These are phyloP conservation scores for Hyalella azteca DNA, from an alignment of 2,888 invertebrate species.

Conservation along the genomic window DNA sequence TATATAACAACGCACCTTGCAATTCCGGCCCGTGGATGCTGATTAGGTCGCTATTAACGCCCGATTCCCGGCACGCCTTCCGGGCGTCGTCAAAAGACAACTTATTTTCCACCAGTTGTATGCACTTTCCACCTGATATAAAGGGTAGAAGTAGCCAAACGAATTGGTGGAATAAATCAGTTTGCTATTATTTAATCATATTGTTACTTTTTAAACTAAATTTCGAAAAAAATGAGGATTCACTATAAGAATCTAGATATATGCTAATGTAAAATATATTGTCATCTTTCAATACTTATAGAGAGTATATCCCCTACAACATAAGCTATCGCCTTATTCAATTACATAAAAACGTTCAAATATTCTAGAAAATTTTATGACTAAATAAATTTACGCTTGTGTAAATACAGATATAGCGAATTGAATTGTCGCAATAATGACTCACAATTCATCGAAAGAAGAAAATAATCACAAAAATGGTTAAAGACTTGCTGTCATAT, in stretches of 20 bases:
- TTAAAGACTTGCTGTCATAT: background rate
- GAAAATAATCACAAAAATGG: too few relatives aligned
- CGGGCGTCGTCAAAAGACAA: background rate
- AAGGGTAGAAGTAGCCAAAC: background rate
- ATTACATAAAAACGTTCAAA: too few relatives aligned
- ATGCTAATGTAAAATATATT: background rate
- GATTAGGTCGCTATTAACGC: background rate
- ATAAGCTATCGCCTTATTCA: too few relatives aligned
- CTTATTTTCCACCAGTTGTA: background rate
- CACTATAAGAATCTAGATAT: background rate
- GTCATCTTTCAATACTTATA: background rate
- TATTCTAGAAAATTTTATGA: too few relatives aligned
- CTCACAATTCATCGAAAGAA: too few relatives aligned
- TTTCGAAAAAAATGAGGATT: background rate
- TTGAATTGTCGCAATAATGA: too few relatives aligned
- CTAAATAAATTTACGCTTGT: too few relatives aligned
- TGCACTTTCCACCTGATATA: background rate
- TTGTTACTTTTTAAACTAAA: background rate
- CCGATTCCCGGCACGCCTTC: background rate
- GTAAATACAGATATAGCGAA: too few relatives aligned
- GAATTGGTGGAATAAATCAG: too few relatives aligned
- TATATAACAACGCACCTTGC: too few relatives aligned
- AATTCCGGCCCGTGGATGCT: slow-evolving; percentile 7
- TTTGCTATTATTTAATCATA: background rate
- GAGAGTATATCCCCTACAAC: background rate